Evolutionary conservation across 2,797 vertebrate species (phyloP).

Genomic region (Characodon lateralis): DNA sequence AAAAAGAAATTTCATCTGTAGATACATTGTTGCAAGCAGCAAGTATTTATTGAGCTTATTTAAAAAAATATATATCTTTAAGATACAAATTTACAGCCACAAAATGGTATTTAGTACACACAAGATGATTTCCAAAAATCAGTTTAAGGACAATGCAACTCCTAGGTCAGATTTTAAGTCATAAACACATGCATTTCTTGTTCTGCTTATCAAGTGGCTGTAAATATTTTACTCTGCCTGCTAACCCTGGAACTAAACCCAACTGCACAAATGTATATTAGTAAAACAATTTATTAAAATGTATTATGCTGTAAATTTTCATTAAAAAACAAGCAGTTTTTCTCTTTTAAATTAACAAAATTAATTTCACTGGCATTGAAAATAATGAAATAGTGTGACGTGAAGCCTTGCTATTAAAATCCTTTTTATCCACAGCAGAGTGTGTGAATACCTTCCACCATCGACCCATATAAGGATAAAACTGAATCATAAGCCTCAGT

Average conservation of each 20-base stretch:
- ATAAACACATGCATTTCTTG: not conserved
- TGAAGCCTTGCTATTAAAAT: not conserved
- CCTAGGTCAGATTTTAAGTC: not conserved
- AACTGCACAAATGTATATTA: not conserved
- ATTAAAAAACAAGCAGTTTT: not conserved
- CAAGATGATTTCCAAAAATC: not conserved
- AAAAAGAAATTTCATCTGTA: not conserved
- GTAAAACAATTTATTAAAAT: not conserved
- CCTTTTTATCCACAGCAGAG: not conserved
- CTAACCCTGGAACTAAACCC: not conserved
- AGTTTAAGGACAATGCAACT: not conserved
- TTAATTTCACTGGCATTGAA: not conserved
- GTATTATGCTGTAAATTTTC: not conserved
- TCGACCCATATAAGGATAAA: constrained; percentile 54
- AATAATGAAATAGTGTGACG: not conserved
- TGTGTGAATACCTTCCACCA: constrained; percentile 47
- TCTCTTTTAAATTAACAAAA: not conserved
- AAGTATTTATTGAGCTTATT: not conserved
- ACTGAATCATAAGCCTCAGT: constrained; percentile 65
- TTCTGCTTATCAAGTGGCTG: not conserved
- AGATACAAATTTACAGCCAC: not conserved
- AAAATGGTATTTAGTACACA: not conserved
- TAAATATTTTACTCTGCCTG: not conserved
- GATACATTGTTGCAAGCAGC: too few relatives aligned
- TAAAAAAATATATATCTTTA: not conserved